Evolutionary conservation across 2,888 invertebrate genomes (phyloP), one percentile per base, ranked within the genome.

Genomic region (Caenorhabditis afra): DNA sequence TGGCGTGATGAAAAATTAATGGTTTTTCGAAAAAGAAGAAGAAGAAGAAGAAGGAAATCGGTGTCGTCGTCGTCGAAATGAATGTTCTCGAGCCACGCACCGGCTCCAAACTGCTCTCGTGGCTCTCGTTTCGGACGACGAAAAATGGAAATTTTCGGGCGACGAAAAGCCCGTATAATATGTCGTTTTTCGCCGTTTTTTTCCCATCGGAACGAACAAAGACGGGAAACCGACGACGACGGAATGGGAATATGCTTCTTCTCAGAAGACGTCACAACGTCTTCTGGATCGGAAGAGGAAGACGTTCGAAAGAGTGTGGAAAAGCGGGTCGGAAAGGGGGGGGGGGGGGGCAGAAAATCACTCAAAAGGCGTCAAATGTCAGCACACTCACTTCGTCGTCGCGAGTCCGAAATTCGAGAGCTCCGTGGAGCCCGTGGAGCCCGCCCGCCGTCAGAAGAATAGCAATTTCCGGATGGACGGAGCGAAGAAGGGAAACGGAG

Each of bases 381-480:
- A 50, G 23, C 23, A 10, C 11, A 10, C 11, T 29, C 14, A 12
- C 14, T 23, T 4, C 20, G 3, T 22, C 20, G 10, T 22, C 10
- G 41, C 3, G 41, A 41, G 41, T 14, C 12, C 14, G 39, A 50
- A 39, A 49, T 20, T 20, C n/a, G 49, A 62, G 39, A 49, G 49
- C 49, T 10, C 16, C 39, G 16, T 5, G 4, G 55, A 23, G 16
- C 58, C 23, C 37, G n/a, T 12, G 37, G 22, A 37, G 41, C n/a
- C 23, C 23, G 45, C 45, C 41, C 29, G 47, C 23, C 23, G 47
- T 18, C 20, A 20, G 29, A 59, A 64, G 62, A 62, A 64, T 50
- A 58, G 64, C 55, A 64, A 68, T 62, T 55, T 62, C 57, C 58
- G 68, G 65, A 50, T 55, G 59, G 62, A 64, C 58, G 45, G 4